Evolutionary conservation across 1,140 invertebrate genomes (phyloP), one percentile per base, ranked within the genome.

Genomic region (Propsilocerus akamusi): DNA sequence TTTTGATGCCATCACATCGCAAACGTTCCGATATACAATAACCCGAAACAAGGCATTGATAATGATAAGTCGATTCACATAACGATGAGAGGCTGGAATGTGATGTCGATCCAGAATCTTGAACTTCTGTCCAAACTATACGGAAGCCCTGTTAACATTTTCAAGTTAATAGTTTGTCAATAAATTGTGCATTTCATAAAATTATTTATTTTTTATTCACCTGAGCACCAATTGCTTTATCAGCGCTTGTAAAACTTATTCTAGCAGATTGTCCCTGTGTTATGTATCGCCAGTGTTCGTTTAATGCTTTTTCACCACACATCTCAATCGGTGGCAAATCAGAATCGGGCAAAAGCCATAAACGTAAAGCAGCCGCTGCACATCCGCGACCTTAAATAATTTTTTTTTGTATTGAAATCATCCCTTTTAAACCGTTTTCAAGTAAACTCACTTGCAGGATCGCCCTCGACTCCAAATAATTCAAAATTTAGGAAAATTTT

Each of bases 401-500:
- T 48, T 46, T 46, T 46, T 20, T 46, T n/a, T 46, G 6, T 10
- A 20, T 46, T n/a, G 6, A 8, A 10, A 10, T 10, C 10, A 41
- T 8, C 17, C 17, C 6, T 20, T n/a, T 41, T 11, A 10, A 46
- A 20, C 7, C 7, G 8, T 46, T 23, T 24, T 48, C 26, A 25
- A 25, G 26, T 2, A 24, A 47, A 64, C 71, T 69, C 63, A 92
- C 88, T 76, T 55, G 72, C 69, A 51, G 85, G 83, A 62, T 91
- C 84, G 53, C 90, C 90, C 68, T 96, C 90, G 24, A 94, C 80
- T 10, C 80, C 80, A 62, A 95, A 94, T 49, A 77, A 69, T 57
- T 87, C 80, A 65, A 95, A 93, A 67, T 88, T 81, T n/a, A 95
- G 74, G 58, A 92, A 73, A 58, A 95, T 77, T 59, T 80, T 80